phyloP scores from a whole-genome alignment of 2,113 vertebrate species.

The Tragelaphus scriptus region DNA sequence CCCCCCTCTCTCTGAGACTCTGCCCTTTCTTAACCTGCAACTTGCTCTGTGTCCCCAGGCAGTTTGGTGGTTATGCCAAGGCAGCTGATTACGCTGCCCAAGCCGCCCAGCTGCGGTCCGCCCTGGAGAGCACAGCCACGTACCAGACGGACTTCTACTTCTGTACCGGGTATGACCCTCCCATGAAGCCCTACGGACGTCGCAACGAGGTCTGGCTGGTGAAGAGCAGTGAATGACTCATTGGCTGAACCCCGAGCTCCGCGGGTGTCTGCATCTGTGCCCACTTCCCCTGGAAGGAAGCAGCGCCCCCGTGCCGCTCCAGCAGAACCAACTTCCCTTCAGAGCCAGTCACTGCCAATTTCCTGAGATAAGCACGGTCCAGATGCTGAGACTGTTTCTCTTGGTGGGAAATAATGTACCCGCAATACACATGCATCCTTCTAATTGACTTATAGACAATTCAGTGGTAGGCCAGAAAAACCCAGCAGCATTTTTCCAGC shows the following conservation, averaged over 20 bases:
- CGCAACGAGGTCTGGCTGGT: slow-evolving; percentile 94
- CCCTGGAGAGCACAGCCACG: slow-evolving; percentile 85
- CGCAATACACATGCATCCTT: neutral
- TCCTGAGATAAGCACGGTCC: neutral
- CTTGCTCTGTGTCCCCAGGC: slow-evolving; percentile 76
- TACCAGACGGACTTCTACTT: slow-evolving; percentile 87
- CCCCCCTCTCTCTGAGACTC: rapidly evolving
- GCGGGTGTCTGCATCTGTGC: neutral
- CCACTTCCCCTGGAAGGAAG: neutral
- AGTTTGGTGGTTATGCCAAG: slow-evolving; percentile 92
- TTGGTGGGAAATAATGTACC: neutral
- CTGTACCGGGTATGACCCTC: slow-evolving; percentile 90
- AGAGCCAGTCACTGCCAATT: neutral
- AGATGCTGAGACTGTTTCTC: neutral
- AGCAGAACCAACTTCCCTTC: neutral
- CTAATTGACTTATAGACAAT: slow-evolving; percentile 6
- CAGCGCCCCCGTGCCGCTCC: too few relatives aligned
- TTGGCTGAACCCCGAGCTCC: neutral
- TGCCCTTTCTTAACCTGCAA: neutral
- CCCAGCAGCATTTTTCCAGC: neutral
- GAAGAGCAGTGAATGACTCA: slow-evolving; percentile 78
- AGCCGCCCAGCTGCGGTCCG: slow-evolving; percentile 84
- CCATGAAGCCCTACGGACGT: slow-evolving; percentile 90
- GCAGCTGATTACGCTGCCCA: slow-evolving; percentile 85
- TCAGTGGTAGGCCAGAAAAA: neutral